Percentiles rank a stretch among this genome's conserved stretches.
Conservation (phyloP, 2,888 invertebrate genomes). For the Tetheella fluctuosa region DNA sequence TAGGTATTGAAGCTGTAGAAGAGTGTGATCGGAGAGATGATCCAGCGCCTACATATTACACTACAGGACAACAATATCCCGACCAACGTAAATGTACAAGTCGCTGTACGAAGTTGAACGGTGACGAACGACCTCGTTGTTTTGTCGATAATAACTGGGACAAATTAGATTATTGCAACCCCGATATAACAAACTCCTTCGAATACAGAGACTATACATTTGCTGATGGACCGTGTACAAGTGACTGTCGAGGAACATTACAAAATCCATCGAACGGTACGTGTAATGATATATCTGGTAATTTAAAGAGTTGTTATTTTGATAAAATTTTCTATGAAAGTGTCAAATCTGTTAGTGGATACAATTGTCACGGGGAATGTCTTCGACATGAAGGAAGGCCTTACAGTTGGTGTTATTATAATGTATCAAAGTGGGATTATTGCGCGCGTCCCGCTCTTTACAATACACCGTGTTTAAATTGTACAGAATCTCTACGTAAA, state of each 20-base stretch:
- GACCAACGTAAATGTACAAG: background rate
- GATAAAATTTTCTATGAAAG: background rate
- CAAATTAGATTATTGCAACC: background rate
- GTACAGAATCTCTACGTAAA: background rate
- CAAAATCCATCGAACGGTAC: background rate
- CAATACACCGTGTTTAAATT: background rate
- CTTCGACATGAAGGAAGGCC: background rate
- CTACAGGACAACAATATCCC: background rate
- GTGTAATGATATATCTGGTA: background rate
- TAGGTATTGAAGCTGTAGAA: background rate
- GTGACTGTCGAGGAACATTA: background rate
- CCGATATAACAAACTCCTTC: background rate
- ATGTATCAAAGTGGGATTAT: background rate
- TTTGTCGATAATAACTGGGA: background rate
- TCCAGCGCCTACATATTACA: background rate
- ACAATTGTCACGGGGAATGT: background rate
- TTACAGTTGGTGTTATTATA: background rate
- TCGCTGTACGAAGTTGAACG: background rate
- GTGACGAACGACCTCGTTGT: background rate
- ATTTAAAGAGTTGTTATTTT: background rate
- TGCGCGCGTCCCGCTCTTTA: background rate
- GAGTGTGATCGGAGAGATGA: background rate
- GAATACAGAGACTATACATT: background rate
- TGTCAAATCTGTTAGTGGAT: background rate
- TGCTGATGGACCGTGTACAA: background rate